Conservation (phyloP, 1,140 invertebrate species). For the Meteorus sp. region DNA sequence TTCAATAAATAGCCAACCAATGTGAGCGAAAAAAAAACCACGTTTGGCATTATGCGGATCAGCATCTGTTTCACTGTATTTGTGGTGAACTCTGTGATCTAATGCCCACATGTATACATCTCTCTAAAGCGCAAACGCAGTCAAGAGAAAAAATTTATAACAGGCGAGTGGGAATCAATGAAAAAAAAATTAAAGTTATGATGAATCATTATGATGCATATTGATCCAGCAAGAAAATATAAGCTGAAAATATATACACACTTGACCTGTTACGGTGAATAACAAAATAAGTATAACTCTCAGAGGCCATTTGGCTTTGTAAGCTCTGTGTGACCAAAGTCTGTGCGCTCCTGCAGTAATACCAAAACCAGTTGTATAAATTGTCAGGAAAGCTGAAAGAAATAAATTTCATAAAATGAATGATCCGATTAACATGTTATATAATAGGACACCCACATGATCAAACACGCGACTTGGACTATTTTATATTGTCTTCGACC, state of each 20-base stretch:
- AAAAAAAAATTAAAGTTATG: neutral
- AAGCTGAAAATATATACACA: too few relatives aligned
- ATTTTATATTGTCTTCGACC: too few relatives aligned
- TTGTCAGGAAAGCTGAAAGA: conserved; percentile 63
- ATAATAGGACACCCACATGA: too few relatives aligned
- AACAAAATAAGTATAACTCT: conserved; percentile 73
- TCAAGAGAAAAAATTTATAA: conserved; percentile 9
- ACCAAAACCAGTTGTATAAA: conserved; percentile 71
- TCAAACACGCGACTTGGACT: neutral
- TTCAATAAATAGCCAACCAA: conserved; percentile 78
- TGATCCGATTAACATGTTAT: conserved; percentile 4
- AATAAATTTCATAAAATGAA: neutral
- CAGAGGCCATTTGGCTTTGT: conserved; percentile 83
- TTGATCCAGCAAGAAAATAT: conserved; percentile 6
- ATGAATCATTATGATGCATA: neutral
- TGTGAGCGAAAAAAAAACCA: conserved; percentile 81
- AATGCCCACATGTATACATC: conserved; percentile 78
- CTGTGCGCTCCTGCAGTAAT: conserved; percentile 89
- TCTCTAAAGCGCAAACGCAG: conserved; percentile 50
- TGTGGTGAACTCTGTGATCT: conserved; percentile 83
- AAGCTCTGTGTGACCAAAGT: conserved; percentile 86
- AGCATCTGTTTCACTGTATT: conserved; percentile 79
- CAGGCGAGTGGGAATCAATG: too few relatives aligned
- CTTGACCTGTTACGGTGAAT: conserved; percentile 85
- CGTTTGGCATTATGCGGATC: conserved; percentile 81